A percentile compares a stretch with the other conserved stretches of the same genome.
Evolutionary conservation across 2,113 vertebrate species (phyloP).

Genomic region (Cryptotis parvus): DNA sequence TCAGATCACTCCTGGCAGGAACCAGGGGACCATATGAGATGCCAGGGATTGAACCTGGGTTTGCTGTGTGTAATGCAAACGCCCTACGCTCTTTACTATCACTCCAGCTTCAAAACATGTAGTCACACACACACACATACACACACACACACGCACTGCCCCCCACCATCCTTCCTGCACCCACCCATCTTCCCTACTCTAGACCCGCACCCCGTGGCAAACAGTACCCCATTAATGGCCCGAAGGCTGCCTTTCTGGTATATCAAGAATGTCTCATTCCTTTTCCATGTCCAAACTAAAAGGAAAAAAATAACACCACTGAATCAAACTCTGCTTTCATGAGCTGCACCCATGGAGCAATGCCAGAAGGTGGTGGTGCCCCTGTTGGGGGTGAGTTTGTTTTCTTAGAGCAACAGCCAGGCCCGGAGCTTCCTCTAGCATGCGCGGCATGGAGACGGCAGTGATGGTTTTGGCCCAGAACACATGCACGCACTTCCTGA

Average conservation of each 20-base stretch:
- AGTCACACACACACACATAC: neutral
- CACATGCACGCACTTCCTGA: constrained; percentile 29
- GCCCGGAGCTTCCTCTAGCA: constrained; percentile 22
- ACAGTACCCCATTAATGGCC: neutral
- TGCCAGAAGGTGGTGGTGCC: constrained; percentile 57
- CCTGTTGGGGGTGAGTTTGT: constrained; percentile 45
- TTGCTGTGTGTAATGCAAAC: too few relatives aligned
- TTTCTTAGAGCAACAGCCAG: constrained; percentile 49
- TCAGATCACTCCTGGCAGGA: too few relatives aligned
- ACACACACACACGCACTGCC: neutral
- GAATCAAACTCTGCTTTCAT: constrained; percentile 70
- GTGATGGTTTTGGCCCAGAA: constrained; percentile 60
- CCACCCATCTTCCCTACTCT: neutral
- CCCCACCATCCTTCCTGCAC: neutral
- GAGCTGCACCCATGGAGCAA: constrained; percentile 33
- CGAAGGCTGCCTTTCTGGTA: constrained; percentile 24
- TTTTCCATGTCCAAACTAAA: constrained; percentile 42
- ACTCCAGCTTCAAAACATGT: too few relatives aligned
- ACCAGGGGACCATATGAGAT: too few relatives aligned
- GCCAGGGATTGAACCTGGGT: too few relatives aligned
- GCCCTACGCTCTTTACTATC: too few relatives aligned
- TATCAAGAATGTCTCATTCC: constrained; percentile 55
- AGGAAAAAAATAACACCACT: constrained; percentile 68
- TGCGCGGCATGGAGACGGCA: neutral
- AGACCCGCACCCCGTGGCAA: neutral